These are phyloP conservation scores for Acanthoscelides obtectus DNA, from an alignment of 2,888 invertebrate genomes.

Conservation along the genomic window DNA sequence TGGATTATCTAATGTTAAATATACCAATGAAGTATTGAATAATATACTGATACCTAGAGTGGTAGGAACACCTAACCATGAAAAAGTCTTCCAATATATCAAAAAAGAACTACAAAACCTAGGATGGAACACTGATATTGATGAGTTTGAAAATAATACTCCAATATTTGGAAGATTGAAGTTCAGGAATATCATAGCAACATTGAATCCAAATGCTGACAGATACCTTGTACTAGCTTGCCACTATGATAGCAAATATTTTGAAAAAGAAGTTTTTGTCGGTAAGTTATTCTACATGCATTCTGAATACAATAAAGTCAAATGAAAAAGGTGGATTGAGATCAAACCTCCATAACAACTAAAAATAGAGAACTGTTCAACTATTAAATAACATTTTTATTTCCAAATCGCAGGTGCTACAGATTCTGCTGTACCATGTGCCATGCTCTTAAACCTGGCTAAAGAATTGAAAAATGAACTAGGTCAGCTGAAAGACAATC, in stretches of 20 bases:
- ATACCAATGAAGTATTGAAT: slow-evolving; percentile 63
- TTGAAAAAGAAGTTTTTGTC: slow-evolving; percentile 58
- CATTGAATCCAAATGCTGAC: slow-evolving; percentile 69
- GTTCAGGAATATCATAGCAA: slow-evolving; percentile 85
- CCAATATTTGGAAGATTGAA: slow-evolving; percentile 70
- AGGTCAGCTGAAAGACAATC: slow-evolving; percentile 39
- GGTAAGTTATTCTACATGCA: no score
- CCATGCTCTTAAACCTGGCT: slow-evolving; percentile 82
- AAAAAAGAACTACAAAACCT: slow-evolving; percentile 57
- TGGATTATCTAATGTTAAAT: slow-evolving; percentile 54
- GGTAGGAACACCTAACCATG: slow-evolving; percentile 74
- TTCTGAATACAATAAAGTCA: no score
- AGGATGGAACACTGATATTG: slow-evolving; percentile 74
- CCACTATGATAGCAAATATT: slow-evolving; percentile 90
- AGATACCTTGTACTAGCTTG: slow-evolving; percentile 78
- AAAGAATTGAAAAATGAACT: slow-evolving; percentile 61
- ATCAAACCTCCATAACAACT: no score
- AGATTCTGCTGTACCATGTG: slow-evolving; percentile 95
- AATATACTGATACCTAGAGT: slow-evolving; percentile 81
- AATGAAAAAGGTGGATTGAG: no score
- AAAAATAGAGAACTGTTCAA: not conserved
- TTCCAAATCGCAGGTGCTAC: slow-evolving; percentile 65
- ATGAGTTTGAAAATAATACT: slow-evolving; percentile 66
- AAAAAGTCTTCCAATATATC: slow-evolving; percentile 52
- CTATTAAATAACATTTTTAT: not conserved